Percentiles rank a stretch among this genome's conserved stretches.
Conservation (phyloP, 1,140 invertebrate species). For the Papilio helenus region DNA sequence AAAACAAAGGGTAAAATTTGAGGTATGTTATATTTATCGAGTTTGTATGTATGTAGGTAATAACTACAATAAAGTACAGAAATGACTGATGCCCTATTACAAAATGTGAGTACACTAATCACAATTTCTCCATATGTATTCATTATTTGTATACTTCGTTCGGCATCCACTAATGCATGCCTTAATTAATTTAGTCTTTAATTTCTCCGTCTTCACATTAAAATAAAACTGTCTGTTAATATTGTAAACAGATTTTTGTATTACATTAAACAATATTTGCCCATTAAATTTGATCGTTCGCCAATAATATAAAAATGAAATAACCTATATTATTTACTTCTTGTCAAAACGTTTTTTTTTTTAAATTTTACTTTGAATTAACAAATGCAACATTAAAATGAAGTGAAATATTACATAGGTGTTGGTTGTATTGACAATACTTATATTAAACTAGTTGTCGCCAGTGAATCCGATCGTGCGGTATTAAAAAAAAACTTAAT, state of each 20-base stretch:
- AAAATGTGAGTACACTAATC: slow-evolving; percentile 75
- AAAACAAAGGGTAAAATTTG: slow-evolving; percentile 70
- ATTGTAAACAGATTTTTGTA: neutral
- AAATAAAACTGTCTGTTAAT: slow-evolving; percentile 46
- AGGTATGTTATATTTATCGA: slow-evolving; percentile 82
- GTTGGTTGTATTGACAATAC: too few species aligned
- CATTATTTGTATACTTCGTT: slow-evolving; percentile 76
- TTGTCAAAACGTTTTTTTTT: too few species aligned
- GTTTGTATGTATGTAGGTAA: slow-evolving; percentile 81
- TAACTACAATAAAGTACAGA: slow-evolving; percentile 81
- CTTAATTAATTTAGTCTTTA: slow-evolving; percentile 73
- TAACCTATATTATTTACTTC: too few species aligned
- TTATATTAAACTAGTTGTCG: too few species aligned
- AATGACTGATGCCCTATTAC: slow-evolving; percentile 78
- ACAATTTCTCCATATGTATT: slow-evolving; percentile 79
- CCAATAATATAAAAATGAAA: neutral
- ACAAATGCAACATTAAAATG: too few species aligned
- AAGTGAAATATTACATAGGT: too few species aligned
- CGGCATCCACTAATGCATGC: slow-evolving; percentile 71
- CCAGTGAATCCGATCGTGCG: too few species aligned
- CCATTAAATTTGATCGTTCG: slow-evolving; percentile 16
- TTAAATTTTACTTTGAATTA: too few species aligned
- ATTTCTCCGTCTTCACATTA: slow-evolving; percentile 75
- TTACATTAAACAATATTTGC: neutral
- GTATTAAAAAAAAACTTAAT: too few species aligned